Percentiles rank a stretch among this genome's conserved stretches.
Evolutionary conservation across 2,888 invertebrate genomes (phyloP).

Genomic region (Trissolcus japonicus): DNA sequence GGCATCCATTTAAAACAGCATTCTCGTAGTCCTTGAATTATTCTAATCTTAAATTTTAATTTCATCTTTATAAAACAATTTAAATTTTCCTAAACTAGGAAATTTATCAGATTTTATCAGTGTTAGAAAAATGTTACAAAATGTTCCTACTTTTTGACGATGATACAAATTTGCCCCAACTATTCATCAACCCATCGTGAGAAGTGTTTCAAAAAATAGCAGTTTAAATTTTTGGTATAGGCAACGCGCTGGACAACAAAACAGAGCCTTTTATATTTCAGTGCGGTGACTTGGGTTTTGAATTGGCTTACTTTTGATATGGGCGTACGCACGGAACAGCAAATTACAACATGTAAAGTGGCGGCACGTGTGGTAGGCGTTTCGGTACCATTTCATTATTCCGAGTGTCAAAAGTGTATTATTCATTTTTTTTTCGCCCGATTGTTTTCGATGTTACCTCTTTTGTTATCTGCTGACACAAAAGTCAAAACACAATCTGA

Average conservation of each 20-base stretch:
- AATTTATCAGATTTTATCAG: no score
- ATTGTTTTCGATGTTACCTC: no score
- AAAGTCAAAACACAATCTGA: neutral
- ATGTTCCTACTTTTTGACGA: no score
- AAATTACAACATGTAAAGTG: slow-evolving; percentile 65
- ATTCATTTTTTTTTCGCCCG: slow-evolving; percentile 1
- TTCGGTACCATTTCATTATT: slow-evolving; percentile 62
- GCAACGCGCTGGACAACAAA: neutral
- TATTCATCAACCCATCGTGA: neutral
- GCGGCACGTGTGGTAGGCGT: slow-evolving; percentile 69
- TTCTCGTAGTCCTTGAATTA: no score
- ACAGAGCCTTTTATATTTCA: slow-evolving; percentile 15
- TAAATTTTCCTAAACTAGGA: no score
- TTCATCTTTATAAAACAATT: no score
- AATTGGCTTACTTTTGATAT: slow-evolving; percentile 72
- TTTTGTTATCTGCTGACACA: neutral
- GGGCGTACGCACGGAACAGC: slow-evolving; percentile 60
- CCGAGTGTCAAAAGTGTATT: slow-evolving; percentile 1
- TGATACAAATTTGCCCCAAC: no score
- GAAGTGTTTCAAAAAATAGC: neutral
- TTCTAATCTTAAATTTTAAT: no score
- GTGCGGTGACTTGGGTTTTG: slow-evolving; percentile 67
- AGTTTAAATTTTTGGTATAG: slow-evolving; percentile 3
- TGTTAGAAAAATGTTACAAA: no score
- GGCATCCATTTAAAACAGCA: no score